Evolutionary conservation across 2,888 invertebrate species (phyloP).

Genomic region (Heliconius erato): DNA sequence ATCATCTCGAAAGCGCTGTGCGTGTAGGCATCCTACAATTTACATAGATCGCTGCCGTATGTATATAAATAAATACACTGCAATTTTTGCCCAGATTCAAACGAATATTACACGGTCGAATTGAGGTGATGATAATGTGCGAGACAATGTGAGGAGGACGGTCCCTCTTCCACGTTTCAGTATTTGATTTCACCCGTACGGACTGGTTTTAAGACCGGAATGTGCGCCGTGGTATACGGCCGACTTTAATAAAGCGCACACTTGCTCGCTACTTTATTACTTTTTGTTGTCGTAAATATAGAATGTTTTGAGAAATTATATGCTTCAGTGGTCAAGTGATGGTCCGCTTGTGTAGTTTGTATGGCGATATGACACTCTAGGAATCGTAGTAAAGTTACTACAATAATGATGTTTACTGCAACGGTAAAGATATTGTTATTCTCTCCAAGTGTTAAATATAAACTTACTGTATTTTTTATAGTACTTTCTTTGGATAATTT

Average conservation of each 20-base stretch:
- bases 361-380: neutral
- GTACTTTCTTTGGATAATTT: no score
- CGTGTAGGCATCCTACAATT: slow-evolving; percentile 73
- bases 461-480: neutral
- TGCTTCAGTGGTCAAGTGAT: slow-evolving; percentile 56
- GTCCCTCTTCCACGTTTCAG: slow-evolving; percentile 68
- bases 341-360: neutral
- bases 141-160: slow-evolving; percentile 63
- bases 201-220: slow-evolving; percentile 74
- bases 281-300: slow-evolving; percentile 82
- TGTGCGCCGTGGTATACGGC: slow-evolving; percentile 69
- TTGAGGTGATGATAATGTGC: slow-evolving; percentile 69
- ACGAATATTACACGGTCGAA: slow-evolving; percentile 75
- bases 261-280: slow-evolving; percentile 81
- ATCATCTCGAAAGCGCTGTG: slow-evolving; percentile 78
- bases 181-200: slow-evolving; percentile 70
- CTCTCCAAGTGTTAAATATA: neutral
- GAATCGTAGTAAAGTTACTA: neutral
- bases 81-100: slow-evolving; percentile 73
- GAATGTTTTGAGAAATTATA: slow-evolving; percentile 75
- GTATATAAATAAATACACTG: slow-evolving; percentile 65
- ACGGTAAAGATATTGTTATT: neutral
- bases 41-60: slow-evolving; percentile 78
- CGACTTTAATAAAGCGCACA: slow-evolving; percentile 82
- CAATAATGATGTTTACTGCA: neutral